Evolutionary conservation across 2,888 invertebrate genomes (phyloP), one percentile per base, ranked within the genome.

Genomic region (Drosophila phalerata): DNA sequence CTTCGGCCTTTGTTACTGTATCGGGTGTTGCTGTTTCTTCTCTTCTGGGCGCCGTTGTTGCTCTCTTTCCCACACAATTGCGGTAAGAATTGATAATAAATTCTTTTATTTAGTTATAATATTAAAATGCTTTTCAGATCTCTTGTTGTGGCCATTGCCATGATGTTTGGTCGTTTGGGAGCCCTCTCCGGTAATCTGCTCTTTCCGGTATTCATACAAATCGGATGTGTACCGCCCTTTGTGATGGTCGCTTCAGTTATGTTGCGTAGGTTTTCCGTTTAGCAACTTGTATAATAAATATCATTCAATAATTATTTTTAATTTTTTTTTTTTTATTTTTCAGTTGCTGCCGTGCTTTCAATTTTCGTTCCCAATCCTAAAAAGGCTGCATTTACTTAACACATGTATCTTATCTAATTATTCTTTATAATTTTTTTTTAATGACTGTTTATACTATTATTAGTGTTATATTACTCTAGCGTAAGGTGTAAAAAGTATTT

Each of bases 191-290:
- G 96, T 6, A 96, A 96, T 75, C 92, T 96, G 47, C 88, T 95
- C 3, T 96, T 96, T 86, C 96, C 96, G 0, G 93, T 95, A 22
- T 93, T 96, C 53, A 93, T 96, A 48, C 92, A 94, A 77, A 93
- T 94, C 32, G 96, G 96, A 32, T 96, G 96, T 85, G 92, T 95
- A 34, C 95, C 96, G 25, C 96, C 96, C 3, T 96, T 96, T 89
- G 91, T 96, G 56, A 94, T 95, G 90, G 94, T 96, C 61, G 95
- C 95, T 8, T 88, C 93, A 6, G 94, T 95, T 22, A 93, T 96
- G 77, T 84, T 94, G 77, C 93, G 96, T 96, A 93, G 93, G 90
- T 85, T 34, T n/a, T 4, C 5, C 3, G 0, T 22, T 9, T 1
- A 10, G 10, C 40, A 17, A 4, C 10, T 13, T 40, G 1, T 13